A percentile compares a stretch with the other conserved stretches of the same genome.
Evolutionary conservation across 2,797 vertebrate genomes (phyloP).

Genomic region (Acanthiza pusilla): DNA sequence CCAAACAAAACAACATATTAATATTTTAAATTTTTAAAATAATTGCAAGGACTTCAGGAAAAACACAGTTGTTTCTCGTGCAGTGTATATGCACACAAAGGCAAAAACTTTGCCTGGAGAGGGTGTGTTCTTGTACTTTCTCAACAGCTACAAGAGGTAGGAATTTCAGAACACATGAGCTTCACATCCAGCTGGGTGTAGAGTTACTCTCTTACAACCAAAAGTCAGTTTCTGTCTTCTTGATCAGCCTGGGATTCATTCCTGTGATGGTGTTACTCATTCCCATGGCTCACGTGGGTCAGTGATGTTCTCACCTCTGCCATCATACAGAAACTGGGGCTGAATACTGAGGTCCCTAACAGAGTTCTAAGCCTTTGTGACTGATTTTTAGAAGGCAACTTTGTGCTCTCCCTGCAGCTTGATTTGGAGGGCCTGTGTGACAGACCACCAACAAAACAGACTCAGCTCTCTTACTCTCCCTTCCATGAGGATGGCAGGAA

Average conservation of each 20-base stretch:
- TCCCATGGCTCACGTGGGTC: background rate
- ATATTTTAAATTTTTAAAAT: background rate
- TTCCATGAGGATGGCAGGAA: background rate
- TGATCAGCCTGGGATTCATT: background rate
- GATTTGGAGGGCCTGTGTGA: background rate
- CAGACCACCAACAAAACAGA: accelerated
- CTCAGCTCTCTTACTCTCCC: background rate
- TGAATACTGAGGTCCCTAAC: background rate
- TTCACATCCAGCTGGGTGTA: background rate
- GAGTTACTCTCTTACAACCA: background rate
- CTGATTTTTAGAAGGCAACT: background rate
- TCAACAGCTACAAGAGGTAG: background rate
- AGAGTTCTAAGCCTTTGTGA: background rate
- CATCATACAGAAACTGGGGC: accelerated
- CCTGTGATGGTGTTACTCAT: background rate
- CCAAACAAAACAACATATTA: background rate
- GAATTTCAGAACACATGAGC: background rate
- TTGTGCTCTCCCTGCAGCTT: background rate
- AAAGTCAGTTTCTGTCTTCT: background rate
- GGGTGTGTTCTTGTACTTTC: background rate
- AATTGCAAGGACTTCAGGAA: background rate
- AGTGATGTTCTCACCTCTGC: background rate
- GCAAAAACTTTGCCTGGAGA: background rate
- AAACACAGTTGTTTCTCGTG: background rate
- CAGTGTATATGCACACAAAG: background rate